A percentile compares a stretch with the other conserved stretches of the same genome.
Evolutionary conservation across 2,797 vertebrate genomes (phyloP).

Genomic region (Falco columbarius): DNA sequence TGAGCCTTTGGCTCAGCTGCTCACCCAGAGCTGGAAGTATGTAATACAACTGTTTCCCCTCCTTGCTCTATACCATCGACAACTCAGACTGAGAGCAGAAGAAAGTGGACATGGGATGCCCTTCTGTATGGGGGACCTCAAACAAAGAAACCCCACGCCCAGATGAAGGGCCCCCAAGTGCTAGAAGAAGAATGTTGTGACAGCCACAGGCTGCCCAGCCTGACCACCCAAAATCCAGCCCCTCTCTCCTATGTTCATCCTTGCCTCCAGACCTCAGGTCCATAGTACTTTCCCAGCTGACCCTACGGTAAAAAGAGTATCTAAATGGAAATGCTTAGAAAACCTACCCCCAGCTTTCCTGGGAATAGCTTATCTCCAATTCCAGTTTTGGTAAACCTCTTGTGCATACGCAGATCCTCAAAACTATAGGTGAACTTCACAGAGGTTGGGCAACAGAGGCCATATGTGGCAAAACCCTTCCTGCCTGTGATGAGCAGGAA

Average conservation of each 20-base stretch:
- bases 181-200: neutral
- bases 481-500: neutral
- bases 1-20: neutral
- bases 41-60: rapidly evolving
- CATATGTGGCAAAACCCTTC: rapidly evolving
- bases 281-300: neutral
- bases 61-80: neutral
- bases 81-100: neutral
- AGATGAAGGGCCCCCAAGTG: neutral
- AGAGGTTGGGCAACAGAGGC: neutral
- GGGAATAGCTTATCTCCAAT: neutral
- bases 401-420: neutral
- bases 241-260: neutral
- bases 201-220: neutral
- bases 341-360: neutral
- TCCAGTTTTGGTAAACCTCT: neutral
- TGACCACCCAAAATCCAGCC: neutral
- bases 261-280: neutral
- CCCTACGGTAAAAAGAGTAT: neutral
- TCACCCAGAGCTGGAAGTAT: neutral
- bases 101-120: neutral
- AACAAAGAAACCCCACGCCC: neutral
- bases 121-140: neutral
- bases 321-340: neutral
- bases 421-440: neutral